Percentiles rank a stretch among this genome's conserved stretches.
phyloP scores from a whole-genome alignment of 2,113 vertebrate species.

The Struthio camelus region DNA sequence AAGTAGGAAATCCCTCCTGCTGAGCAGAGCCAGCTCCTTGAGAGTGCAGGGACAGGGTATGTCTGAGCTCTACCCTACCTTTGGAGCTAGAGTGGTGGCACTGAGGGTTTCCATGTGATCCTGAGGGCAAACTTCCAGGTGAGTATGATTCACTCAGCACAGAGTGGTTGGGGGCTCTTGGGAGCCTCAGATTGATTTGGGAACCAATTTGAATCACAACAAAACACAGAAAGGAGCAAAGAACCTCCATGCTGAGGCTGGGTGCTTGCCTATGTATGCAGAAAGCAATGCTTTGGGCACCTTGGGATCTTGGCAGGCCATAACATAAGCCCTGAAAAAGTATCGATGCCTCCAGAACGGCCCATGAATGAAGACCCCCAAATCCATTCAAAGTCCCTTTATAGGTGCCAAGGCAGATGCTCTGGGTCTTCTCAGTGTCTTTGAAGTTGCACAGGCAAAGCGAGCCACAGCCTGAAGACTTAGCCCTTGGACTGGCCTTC shows the following conservation, averaged over 20 bases:
- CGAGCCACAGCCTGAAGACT: neutral
- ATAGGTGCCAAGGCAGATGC: neutral
- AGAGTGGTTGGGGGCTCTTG: neutral
- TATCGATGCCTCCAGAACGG: neutral
- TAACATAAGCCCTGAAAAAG: neutral
- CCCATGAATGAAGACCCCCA: neutral
- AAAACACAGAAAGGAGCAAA: neutral
- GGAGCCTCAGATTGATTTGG: neutral
- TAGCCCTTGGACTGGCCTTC: neutral
- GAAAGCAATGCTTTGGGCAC: neutral
- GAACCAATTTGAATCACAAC: neutral
- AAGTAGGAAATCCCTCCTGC: neutral
- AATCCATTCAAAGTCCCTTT: neutral
- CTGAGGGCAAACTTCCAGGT: neutral
- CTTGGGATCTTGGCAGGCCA: neutral
- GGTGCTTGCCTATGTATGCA: neutral
- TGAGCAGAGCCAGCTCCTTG: neutral
- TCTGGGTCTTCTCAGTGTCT: neutral
- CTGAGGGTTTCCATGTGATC: neutral
- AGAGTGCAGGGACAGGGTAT: neutral
- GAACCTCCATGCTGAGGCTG: neutral
- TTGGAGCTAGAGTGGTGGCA: neutral
- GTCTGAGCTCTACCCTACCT: neutral
- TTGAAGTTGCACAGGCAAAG: neutral
- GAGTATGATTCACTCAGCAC: neutral